Evolutionary conservation across 2,888 invertebrate genomes (phyloP), one percentile per base, ranked within the genome.

Genomic region (Autographa gamma): DNA sequence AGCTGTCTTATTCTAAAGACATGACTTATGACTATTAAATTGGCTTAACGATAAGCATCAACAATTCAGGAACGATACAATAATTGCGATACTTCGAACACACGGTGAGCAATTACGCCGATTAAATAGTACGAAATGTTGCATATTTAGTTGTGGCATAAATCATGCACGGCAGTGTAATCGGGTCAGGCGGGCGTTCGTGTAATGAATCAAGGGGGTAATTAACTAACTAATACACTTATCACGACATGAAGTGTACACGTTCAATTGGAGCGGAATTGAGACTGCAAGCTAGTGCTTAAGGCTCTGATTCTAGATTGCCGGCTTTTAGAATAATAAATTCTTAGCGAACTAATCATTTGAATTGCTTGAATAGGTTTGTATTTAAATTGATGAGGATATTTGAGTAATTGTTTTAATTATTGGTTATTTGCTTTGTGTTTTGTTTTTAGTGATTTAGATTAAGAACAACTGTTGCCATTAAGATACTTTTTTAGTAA

Each of bases 191-290:
- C 87, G 82, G 82, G 75, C 81, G 85, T 83, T 83, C 80, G 82
- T 83, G 88, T 90, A 92, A 93, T 94, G 93, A 93, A 93, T 93
- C 92, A 91, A 92, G 84, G 76, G 80, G 83, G 90, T 92, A 94
- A 94, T 94, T 93, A 94, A 94, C 90, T 88, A 88, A 88, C 88
- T 90, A 88, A 89, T 90, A 91, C 91, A 93, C 89, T 92, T 92
- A 92, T 92, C 91, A 89, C 87, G 89, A 89, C 89, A 88, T 83
- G 80, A 80, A 87, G 85, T 88, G 88, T 85, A 88, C 85, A 84
- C 83, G 85, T 83, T 85, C 80, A 88, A 89, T 85, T 86, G 87
- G 84, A 87, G 80, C 81, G 82, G 82, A 84, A 83, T 87, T 82
- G 78, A 79, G 79, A 60, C 74, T 66, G 71, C 64, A 63, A 67